Percentiles rank a stretch among this genome's conserved stretches.
Conservation (phyloP, 2,888 invertebrate genomes). For the Agelastica alni region DNA sequence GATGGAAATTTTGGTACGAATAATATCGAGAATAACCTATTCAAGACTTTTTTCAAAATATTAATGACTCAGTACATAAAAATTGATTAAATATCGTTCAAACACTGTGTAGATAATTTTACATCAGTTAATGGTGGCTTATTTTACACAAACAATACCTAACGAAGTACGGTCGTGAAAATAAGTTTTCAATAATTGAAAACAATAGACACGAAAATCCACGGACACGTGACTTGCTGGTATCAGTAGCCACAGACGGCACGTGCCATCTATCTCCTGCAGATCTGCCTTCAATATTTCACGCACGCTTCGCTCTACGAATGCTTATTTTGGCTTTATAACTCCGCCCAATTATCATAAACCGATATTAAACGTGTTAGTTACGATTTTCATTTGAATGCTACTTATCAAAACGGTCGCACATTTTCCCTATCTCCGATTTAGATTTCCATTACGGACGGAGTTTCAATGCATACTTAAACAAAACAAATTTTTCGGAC, state of each 20-base stretch:
- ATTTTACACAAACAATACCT: too few species aligned
- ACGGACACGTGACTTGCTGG: slow-evolving; percentile 54
- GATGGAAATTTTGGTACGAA: too few species aligned
- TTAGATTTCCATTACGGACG: too few species aligned
- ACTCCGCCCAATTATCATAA: slow-evolving; percentile 12
- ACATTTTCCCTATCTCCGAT: background rate
- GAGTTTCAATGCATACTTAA: too few species aligned
- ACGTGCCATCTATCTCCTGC: slow-evolving; percentile 53
- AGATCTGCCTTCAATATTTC: slow-evolving; percentile 44
- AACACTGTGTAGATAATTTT: background rate
- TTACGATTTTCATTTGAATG: background rate
- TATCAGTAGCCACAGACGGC: slow-evolving; percentile 55
- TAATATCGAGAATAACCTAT: too few species aligned
- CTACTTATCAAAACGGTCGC: background rate
- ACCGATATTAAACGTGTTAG: slow-evolving; percentile 8
- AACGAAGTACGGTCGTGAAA: background rate
- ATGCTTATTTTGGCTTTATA: slow-evolving; percentile 7
- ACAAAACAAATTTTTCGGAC: too few species aligned
- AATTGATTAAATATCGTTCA: too few species aligned
- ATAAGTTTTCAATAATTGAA: slow-evolving; percentile 1
- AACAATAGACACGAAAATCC: slow-evolving; percentile 25
- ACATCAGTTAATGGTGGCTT: too few species aligned
- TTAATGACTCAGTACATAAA: too few species aligned
- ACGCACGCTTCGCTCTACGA: slow-evolving; percentile 18
- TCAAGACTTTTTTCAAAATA: too few species aligned